Conservation (phyloP, 1,140 invertebrate genomes). For the Laupala kohalensis region DNA sequence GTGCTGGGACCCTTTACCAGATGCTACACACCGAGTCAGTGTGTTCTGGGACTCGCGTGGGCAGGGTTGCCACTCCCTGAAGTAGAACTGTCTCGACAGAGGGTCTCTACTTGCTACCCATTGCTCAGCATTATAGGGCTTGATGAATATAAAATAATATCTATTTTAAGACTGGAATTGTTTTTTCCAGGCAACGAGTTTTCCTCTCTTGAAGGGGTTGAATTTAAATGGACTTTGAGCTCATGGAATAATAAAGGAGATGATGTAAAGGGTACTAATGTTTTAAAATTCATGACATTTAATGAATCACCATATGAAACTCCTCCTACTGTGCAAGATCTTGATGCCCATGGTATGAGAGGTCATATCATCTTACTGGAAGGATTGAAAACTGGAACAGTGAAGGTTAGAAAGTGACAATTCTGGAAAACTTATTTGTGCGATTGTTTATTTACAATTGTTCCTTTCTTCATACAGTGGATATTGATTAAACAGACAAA, state of each 20-base stretch:
- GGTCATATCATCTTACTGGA: conserved; percentile 81
- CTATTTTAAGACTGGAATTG: too few relatives aligned
- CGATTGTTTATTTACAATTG: background rate
- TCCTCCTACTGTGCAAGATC: conserved; percentile 53
- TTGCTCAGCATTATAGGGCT: too few relatives aligned
- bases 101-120: too few relatives aligned
- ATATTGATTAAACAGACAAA: too few relatives aligned
- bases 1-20: too few relatives aligned
- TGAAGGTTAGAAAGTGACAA: conserved; percentile 37
- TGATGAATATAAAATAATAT: too few relatives aligned
- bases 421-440: too few relatives aligned
- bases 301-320: conserved; percentile 80
- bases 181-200: conserved; percentile 76
- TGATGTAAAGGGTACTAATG: conserved; percentile 28
- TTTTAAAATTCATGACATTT: conserved; percentile 70
- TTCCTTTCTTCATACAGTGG: background rate
- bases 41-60: too few relatives aligned
- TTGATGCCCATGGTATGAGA: conserved; percentile 59
- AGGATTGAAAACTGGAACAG: conserved; percentile 82
- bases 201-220: conserved; percentile 78
- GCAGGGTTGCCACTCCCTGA: too few relatives aligned
- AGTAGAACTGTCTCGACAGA: too few relatives aligned
- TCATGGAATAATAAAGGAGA: conserved; percentile 26
- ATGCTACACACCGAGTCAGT: too few relatives aligned
- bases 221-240: conserved; percentile 73